Conservation (phyloP, 1,140 invertebrate genomes). For the Pseudomyrmex gracilis region DNA sequence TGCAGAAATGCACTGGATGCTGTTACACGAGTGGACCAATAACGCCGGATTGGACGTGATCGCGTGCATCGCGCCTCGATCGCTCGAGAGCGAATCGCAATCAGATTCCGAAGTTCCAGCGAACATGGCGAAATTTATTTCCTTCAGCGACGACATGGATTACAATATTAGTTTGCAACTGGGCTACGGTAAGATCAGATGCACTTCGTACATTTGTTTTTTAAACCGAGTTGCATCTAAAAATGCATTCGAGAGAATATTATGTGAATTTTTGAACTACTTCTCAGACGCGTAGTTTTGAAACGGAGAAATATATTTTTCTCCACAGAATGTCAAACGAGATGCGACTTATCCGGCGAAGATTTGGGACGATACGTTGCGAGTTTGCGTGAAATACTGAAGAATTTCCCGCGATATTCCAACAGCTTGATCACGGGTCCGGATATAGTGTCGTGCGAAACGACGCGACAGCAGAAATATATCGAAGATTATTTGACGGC, state of each 20-base stretch:
- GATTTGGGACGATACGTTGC: constrained; percentile 85
- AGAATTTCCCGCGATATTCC: constrained; percentile 85
- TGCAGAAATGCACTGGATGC: constrained; percentile 78
- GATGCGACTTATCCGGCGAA: constrained; percentile 76
- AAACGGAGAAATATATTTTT: constrained; percentile 24
- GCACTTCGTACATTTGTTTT: neutral
- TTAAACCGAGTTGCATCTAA: neutral
- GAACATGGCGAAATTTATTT: constrained; percentile 85
- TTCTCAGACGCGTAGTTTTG: neutral
- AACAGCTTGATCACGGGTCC: constrained; percentile 81
- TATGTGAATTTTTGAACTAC: neutral
- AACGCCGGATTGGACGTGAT: constrained; percentile 78
- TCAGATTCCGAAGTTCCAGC: constrained; percentile 82
- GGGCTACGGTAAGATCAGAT: constrained; percentile 87
- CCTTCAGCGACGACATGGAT: constrained; percentile 86
- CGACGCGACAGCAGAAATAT: constrained; percentile 84
- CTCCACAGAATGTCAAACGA: constrained; percentile 78
- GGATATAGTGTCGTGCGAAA: constrained; percentile 79
- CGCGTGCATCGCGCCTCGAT: constrained; percentile 71
- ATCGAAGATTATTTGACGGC: constrained; percentile 86
- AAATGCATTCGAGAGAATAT: neutral
- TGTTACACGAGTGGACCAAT: constrained; percentile 78
- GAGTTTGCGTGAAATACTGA: constrained; percentile 86
- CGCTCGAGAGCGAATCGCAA: constrained; percentile 40
- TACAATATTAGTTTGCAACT: constrained; percentile 88